phyloP scores from a whole-genome alignment of 2,797 vertebrate genomes.

The Rhabdophis nuchalis region DNA sequence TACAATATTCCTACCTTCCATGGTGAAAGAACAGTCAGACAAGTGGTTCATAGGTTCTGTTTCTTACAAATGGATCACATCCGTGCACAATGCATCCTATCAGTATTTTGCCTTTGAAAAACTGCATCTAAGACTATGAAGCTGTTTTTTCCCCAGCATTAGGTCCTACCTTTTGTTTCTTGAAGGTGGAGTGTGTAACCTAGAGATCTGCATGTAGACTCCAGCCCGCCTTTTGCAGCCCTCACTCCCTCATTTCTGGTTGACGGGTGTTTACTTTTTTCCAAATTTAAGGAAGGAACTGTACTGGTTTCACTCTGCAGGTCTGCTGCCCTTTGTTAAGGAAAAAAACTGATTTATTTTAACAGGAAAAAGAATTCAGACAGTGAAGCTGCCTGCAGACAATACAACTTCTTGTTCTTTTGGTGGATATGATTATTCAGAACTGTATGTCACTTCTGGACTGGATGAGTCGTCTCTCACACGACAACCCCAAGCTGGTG shows the following conservation, averaged over 20 bases:
- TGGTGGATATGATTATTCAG: slow-evolving; percentile 85
- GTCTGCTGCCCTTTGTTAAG: not conserved
- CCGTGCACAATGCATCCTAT: not conserved
- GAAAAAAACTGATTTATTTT: not conserved
- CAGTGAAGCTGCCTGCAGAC: slow-evolving; percentile 79
- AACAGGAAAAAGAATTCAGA: slow-evolving; percentile 83
- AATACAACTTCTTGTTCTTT: slow-evolving; percentile 92
- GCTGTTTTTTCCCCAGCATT: not conserved
- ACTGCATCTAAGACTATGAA: not conserved
- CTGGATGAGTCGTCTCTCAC: slow-evolving; percentile 70
- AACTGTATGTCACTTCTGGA: slow-evolving; percentile 87
- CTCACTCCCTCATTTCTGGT: not conserved
- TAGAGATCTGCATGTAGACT: not conserved
- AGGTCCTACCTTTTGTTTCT: not conserved
- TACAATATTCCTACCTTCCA: not conserved
- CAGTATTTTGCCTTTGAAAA: not conserved
- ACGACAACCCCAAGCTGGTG: slow-evolving; percentile 80
- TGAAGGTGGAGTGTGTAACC: not conserved
- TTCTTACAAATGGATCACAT: not conserved
- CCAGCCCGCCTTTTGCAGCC: not conserved
- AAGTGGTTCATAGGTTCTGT: not conserved
- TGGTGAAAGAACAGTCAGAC: not conserved
- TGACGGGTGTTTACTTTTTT: not conserved
- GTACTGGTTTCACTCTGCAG: not conserved
- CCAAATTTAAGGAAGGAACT: not conserved